Percentiles rank a stretch among this genome's conserved stretches.
phyloP scores from a whole-genome alignment of 2,113 vertebrate species.

The Hippolais icterina region DNA sequence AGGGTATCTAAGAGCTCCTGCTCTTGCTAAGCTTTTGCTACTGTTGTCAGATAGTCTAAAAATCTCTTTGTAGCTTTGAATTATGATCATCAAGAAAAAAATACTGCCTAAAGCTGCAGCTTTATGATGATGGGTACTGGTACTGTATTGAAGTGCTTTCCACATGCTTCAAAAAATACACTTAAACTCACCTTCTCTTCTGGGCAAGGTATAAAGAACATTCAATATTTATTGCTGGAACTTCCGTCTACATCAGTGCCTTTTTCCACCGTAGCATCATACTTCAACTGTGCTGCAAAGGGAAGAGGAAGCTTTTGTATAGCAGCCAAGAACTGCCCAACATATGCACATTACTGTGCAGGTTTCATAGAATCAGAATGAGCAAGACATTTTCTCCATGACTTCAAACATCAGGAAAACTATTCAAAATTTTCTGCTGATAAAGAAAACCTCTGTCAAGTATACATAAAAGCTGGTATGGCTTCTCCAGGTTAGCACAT shows the following conservation, averaged over 20 bases:
- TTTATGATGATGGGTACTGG: background rate
- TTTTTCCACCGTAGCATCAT: background rate
- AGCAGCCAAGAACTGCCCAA: background rate
- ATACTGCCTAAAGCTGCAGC: conserved; percentile 1
- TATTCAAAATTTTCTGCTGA: background rate
- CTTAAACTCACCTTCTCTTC: background rate
- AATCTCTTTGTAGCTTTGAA: conserved; percentile 5
- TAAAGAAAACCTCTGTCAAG: background rate
- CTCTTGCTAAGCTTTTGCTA: background rate
- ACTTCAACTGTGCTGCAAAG: background rate
- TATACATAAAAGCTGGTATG: background rate
- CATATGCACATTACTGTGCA: background rate
- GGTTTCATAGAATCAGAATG: background rate
- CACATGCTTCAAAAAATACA: background rate
- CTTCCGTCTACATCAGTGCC: background rate
- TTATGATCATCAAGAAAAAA: conserved; percentile 7
- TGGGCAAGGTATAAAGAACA: background rate
- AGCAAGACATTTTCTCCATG: background rate
- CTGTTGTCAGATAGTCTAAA: background rate
- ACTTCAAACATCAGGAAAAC: background rate
- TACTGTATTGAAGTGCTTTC: background rate
- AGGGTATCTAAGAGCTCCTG: background rate
- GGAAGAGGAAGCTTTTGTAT: background rate
- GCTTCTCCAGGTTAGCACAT: background rate
- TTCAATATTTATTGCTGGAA: background rate